Evolutionary conservation across 2,113 vertebrate genomes (phyloP).

Genomic region (Meleagris gallopavo): DNA sequence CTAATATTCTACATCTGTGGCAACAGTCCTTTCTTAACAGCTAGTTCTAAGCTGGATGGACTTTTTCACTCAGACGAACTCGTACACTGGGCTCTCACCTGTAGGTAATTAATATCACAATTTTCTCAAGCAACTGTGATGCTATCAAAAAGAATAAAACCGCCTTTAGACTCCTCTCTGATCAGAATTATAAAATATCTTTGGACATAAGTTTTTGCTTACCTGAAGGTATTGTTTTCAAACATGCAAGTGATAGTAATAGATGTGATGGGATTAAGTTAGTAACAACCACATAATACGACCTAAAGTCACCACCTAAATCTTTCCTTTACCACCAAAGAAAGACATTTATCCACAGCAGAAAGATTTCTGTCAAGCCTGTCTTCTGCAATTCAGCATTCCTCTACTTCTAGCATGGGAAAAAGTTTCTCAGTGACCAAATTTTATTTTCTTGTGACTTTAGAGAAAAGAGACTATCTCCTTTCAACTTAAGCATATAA

Average conservation of each 20-base stretch:
- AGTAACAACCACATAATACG: neutral
- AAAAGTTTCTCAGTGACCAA: neutral
- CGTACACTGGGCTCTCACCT: neutral
- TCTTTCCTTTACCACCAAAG: neutral
- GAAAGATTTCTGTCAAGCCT: neutral
- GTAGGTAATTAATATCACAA: neutral
- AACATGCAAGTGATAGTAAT: rapidly evolving
- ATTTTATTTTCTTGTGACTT: neutral
- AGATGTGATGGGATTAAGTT: neutral
- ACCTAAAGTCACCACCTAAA: neutral
- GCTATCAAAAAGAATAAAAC: neutral
- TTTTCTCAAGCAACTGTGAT: neutral
- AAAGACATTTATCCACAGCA: neutral
- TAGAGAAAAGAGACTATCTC: neutral
- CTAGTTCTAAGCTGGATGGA: neutral
- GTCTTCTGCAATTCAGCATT: neutral
- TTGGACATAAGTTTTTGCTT: neutral
- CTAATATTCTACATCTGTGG: neutral
- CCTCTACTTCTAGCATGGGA: too few relatives aligned
- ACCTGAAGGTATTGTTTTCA: neutral
- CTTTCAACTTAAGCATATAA: neutral
- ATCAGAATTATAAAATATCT: neutral
- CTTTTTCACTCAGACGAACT: neutral
- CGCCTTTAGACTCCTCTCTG: neutral
- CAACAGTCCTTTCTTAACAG: neutral